Base-by-base conservation (phyloP, 1,140 invertebrate species). In the Helicoverpa armigera region DNA sequence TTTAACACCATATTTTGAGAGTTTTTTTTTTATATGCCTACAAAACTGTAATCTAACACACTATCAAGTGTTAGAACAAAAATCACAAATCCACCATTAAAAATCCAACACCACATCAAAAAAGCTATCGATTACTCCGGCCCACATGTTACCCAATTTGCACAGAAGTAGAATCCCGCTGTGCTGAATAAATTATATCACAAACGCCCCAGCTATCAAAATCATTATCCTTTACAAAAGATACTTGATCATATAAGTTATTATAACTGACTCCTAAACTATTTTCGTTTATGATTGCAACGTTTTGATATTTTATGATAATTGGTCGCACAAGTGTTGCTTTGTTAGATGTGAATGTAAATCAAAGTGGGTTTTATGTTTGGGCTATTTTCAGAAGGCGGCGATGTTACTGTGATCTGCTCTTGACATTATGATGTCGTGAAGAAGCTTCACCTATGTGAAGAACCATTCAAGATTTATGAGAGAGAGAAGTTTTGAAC, bases 71-170 rank as follows among this genome's bases (percentile, higher is more conserved):
- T 35, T 3, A 31, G 14, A 2, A n/a, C 58, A 54, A 81, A 81
- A 81, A 53, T 77, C 16, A 31, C 51, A 69, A 65, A 69, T 56
- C 29, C 14, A 54, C 35, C 14, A 73, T 70, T 29, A 53, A 70
- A 70, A 51, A 53, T 18, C 67, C 16, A 35, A 31, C 70, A 73
- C 14, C 13, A 73, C 16, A 63, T 69, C 80, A 82, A 72, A 82
- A 85, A 70, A 82, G 35, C 79, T 87, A 90, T 90, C 87, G 84
- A 89, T 90, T 89, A 83, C 86, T 80, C 50, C 73, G 77, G 63
- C 77, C 87, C 91, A 94, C 90, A 94, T 94, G 92, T 90, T 89
- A 89, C 81, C 84, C 89, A 93, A 93, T 93, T 92, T 91, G 91
- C 88, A 89, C 75, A 65, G 43, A 80, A 80, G 80, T 86, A 88